phyloP scores from a whole-genome alignment of 2,797 vertebrate species.

The Amblyraja radiata region DNA sequence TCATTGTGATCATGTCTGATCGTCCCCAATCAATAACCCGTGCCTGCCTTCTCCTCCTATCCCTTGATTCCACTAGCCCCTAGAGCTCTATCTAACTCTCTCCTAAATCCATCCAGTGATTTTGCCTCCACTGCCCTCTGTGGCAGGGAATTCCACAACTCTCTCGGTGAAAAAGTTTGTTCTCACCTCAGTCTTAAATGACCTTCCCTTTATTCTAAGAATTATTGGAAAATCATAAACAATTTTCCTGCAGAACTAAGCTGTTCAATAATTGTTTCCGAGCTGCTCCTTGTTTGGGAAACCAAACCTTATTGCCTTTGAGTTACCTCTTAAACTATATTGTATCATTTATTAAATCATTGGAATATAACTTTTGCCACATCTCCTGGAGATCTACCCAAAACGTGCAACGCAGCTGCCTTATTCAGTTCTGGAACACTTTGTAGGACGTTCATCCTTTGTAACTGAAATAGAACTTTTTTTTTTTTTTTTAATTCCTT shows the following conservation, averaged over 20 bases:
- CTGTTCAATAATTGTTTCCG: neutral
- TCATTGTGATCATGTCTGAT: too few relatives aligned
- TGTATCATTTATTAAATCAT: conserved; percentile 1
- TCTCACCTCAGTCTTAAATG: too few relatives aligned
- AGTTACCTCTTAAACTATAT: neutral
- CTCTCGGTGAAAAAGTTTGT: too few relatives aligned
- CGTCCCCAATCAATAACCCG: too few relatives aligned
- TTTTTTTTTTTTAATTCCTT: neutral
- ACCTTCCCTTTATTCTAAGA: too few relatives aligned
- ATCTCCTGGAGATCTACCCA: neutral
- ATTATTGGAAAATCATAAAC: neutral
- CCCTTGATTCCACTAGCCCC: too few relatives aligned
- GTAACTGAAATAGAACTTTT: neutral
- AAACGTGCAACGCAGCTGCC: neutral
- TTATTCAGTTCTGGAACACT: neutral
- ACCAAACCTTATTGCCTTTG: neutral
- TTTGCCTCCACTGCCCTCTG: too few relatives aligned
- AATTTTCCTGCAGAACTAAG: neutral
- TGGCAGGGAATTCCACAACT: too few relatives aligned
- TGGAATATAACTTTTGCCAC: neutral
- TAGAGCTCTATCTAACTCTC: too few relatives aligned
- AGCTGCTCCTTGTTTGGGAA: neutral
- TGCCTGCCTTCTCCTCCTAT: too few relatives aligned
- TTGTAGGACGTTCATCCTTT: neutral
- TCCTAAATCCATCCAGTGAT: too few relatives aligned